Evolutionary conservation across 2,888 invertebrate genomes (phyloP), one percentile per base, ranked within the genome.

Genomic region (Enchytraeus crypticus): DNA sequence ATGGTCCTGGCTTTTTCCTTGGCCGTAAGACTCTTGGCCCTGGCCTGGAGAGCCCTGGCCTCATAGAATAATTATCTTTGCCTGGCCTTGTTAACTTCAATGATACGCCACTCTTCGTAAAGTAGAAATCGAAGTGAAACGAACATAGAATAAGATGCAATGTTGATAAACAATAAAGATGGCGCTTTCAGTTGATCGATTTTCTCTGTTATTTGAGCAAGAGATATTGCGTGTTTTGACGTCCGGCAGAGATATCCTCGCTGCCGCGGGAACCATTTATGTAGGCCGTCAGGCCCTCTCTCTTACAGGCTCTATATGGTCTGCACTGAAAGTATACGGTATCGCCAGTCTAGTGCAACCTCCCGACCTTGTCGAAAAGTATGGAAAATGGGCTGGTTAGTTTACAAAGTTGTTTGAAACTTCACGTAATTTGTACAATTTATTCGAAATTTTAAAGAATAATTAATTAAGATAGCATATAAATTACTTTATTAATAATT

Each of bases 311-410:
- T 57, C 55, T 11, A 32, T 71, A 14, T 64, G 69, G 11, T 66
- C 69, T 34, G 71, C 70, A 5, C 32, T 71, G 23, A 70, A 70
- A 57, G 69, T 69, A 27, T 71, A 74, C 65, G 58, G 73, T 1
- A 49, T 72, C 23, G 69, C 69, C 53, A 69, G 66, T 59, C 30
- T 72, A 1, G 69, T 66, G 2, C 56, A 58, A 29, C 64, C 65
- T 34, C 68, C 74, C 62, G 64, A 73, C 49, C 60, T 64, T 38
- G 66, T 85, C 73, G n/a, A 34, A 23, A 86, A 84, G 75, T 91
- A 85, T 77, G 92, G 92, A 71, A 82, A 85, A 64, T 92, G 92
- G 91, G 91, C 91, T 75, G 87, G 91, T 91, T 77, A 85, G 85
- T 14, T 14, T 33, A 54, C 26, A 30, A 3, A 23, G 23, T 26